Conservation (phyloP, 2,797 vertebrate species). For the Argyrosomus regius region DNA sequence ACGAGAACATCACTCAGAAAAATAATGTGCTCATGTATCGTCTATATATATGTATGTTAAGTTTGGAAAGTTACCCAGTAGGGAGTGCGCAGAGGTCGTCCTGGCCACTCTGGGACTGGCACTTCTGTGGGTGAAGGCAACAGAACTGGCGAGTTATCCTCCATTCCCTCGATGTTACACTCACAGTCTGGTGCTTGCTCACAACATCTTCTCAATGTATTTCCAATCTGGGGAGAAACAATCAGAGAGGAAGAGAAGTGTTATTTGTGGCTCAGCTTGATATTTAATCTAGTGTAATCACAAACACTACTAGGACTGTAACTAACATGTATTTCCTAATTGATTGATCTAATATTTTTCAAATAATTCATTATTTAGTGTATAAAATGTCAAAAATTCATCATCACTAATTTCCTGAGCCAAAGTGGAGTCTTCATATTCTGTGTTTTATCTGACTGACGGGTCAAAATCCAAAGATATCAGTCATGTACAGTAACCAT, state of each 20-base stretch:
- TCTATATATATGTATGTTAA: not conserved
- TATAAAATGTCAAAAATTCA: not conserved
- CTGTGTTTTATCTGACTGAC: not conserved
- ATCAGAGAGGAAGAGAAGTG: not conserved
- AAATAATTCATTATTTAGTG: not conserved
- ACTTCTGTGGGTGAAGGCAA: slow-evolving; percentile 68
- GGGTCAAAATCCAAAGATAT: not conserved
- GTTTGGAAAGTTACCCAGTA: slow-evolving; percentile 84
- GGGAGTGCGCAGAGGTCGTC: not conserved
- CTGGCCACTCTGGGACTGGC: slow-evolving; percentile 27
- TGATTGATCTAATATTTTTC: not conserved
- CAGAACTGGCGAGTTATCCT: slow-evolving; percentile 71
- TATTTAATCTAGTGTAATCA: not conserved
- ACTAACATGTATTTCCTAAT: not conserved
- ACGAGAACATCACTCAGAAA: not conserved
- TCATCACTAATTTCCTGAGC: not conserved
- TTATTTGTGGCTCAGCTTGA: not conserved
- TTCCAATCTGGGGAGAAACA: slow-evolving; percentile 67
- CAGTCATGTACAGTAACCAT: too few species aligned
- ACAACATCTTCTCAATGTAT: slow-evolving; percentile 68
- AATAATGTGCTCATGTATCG: not conserved
- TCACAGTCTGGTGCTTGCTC: slow-evolving; percentile 68
- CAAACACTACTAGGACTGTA: not conserved
- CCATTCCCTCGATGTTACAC: slow-evolving; percentile 42
- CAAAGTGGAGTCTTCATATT: not conserved